These are phyloP conservation scores for Chascanopsetta lugubris DNA, from an alignment of 2,113 vertebrate genomes.

Conservation along the genomic window DNA sequence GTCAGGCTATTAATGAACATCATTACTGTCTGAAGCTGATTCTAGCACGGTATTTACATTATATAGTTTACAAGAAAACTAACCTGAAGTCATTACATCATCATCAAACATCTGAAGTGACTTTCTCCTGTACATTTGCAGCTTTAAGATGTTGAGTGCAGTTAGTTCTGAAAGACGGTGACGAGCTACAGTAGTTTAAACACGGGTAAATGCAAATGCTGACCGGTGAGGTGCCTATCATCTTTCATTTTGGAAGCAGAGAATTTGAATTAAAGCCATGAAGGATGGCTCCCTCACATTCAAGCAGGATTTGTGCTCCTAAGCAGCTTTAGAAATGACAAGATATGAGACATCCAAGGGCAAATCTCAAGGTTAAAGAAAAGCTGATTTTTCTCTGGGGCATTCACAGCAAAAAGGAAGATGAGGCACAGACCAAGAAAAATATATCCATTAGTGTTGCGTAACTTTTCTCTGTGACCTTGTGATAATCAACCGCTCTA, in stretches of 20 bases:
- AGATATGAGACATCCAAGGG: constrained; percentile 37
- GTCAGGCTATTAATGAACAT: neutral
- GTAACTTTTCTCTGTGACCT: constrained; percentile 8
- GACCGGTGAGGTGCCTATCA: constrained; percentile 13
- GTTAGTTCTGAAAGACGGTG: neutral
- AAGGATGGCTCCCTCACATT: constrained; percentile 1
- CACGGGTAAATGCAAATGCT: neutral
- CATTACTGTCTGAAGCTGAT: neutral
- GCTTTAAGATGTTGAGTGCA: neutral
- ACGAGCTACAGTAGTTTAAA: neutral
- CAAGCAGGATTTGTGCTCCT: constrained; percentile 12
- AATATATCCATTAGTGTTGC: constrained; percentile 11
- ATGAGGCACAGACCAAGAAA: constrained; percentile 22
- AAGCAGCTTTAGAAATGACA: constrained; percentile 24
- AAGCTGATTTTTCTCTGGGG: constrained; percentile 33
- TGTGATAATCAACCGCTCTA: neutral
- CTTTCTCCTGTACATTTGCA: neutral
- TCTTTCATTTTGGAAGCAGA: constrained; percentile 9
- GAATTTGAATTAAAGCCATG: constrained; percentile 5
- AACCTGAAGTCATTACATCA: neutral
- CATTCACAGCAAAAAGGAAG: constrained; percentile 16
- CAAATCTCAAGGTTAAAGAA: constrained; percentile 26
- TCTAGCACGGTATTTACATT: neutral
- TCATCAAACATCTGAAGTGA: neutral
- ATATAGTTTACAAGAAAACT: too few relatives aligned